A percentile compares a stretch with the other conserved stretches of the same genome.
These are phyloP conservation scores for Pongo abelii DNA, from an alignment of 2,113 vertebrate genomes.

Conservation along the genomic window DNA sequence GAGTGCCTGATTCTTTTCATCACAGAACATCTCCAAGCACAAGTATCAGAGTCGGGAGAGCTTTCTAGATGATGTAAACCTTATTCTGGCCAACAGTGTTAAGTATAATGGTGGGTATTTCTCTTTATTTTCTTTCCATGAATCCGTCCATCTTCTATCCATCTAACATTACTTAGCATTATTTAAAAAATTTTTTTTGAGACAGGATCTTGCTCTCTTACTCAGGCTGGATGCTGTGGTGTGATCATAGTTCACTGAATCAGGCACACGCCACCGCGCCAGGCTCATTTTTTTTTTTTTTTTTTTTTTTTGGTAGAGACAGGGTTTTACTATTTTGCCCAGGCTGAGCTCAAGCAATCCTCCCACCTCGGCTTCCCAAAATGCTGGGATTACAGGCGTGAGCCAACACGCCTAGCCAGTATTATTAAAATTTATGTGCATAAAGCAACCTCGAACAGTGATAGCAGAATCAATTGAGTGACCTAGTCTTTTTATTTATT, in stretches of 20 bases:
- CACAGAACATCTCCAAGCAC: conserved; percentile 98
- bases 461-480: conserved; percentile 7
- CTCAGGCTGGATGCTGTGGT: neutral
- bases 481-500: neutral
- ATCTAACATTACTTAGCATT: neutral
- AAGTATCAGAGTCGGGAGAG: conserved; percentile 98
- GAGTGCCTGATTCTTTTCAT: conserved; percentile 73
- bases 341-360: neutral
- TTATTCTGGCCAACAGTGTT: conserved; percentile 95
- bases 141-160: neutral
- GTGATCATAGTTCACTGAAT: too few species aligned
- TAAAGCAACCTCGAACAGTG: neutral
- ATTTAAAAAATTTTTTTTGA: neutral
- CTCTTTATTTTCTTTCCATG: neutral
- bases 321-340: neutral
- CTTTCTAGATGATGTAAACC: conserved; percentile 94
- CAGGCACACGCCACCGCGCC: too few species aligned
- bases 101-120: conserved; percentile 95
- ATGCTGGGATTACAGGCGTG: too few species aligned
- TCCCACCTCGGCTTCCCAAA: too few species aligned
- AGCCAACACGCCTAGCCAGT: neutral
- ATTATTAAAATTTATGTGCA: conserved; percentile 47
- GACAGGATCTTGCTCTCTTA: neutral
- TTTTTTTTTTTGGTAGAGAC: too few species aligned
- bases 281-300: too few species aligned